Conservation (phyloP, 64 coral and sea anemone species). For the Astreopora myriophthalma region DNA sequence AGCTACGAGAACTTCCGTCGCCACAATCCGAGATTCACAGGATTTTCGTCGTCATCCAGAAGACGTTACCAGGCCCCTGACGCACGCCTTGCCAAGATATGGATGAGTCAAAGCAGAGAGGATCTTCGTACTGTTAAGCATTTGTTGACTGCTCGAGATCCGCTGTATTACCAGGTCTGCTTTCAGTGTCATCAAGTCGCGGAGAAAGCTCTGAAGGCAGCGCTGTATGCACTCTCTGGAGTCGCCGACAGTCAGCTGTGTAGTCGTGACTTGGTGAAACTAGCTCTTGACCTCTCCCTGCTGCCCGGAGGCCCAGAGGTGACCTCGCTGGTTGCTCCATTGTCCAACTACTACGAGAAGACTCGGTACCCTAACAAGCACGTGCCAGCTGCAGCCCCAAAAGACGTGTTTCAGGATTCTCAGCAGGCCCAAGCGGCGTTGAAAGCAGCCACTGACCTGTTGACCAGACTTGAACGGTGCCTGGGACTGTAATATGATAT, state of each 20-base stretch:
- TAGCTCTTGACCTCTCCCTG: constrained; percentile 59
- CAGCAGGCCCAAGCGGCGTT: constrained; percentile 77
- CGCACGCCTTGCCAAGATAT: constrained; percentile 23
- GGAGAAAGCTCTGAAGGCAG: constrained; percentile 79
- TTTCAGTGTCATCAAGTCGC: constrained; percentile 87
- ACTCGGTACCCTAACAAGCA: constrained; percentile 80
- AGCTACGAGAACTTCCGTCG: constrained; percentile 89
- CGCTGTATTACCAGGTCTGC: constrained; percentile 78
- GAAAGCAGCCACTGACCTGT: constrained; percentile 41
- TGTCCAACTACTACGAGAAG: constrained; percentile 63
- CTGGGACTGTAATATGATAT: constrained; percentile 46
- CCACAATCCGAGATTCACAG: constrained; percentile 52
- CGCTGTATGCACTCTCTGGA: constrained; percentile 68
- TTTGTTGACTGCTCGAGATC: constrained; percentile 71
- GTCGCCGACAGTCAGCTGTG: constrained; percentile 66
- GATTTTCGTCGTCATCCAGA: constrained; percentile 4
- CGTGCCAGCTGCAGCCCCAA: constrained; percentile 35
- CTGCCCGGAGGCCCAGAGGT: constrained; percentile 67
- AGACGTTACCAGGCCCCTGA: constrained; percentile 61
- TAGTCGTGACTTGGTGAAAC: constrained; percentile 59
- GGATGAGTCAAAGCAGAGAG: constrained; percentile 75
- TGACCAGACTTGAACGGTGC: constrained; percentile 50
- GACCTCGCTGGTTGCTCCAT: background rate
- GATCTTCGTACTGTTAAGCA: constrained; percentile 75
- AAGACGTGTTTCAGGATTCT: constrained; percentile 59